Percentiles rank a stretch among this genome's conserved stretches.
Evolutionary conservation across 2,888 invertebrate species (phyloP).

Genomic region (Xanthia icteritia): DNA sequence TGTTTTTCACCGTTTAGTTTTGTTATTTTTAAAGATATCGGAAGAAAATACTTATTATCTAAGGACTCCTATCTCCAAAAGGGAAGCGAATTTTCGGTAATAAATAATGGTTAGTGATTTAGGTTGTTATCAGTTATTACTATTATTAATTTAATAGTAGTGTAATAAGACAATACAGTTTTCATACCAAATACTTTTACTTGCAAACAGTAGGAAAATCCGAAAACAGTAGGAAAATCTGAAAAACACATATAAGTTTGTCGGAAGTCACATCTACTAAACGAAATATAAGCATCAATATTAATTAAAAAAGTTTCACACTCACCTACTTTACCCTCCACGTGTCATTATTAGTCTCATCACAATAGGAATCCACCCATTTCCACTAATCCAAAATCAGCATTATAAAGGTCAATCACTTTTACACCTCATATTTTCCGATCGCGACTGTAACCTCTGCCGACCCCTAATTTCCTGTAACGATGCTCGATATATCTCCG

Average conservation of each 20-base stretch:
- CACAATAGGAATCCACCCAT: neutral
- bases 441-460: constrained; percentile 36
- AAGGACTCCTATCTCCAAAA: neutral
- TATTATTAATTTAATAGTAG: neutral
- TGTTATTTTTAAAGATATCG: neutral
- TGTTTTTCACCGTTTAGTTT: neutral
- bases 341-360: neutral
- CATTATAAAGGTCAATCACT: constrained; percentile 33
- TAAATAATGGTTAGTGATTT: neutral
- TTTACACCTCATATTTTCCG: constrained; percentile 42
- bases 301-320: no score
- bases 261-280: no score
- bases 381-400: constrained; percentile 12
- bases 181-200: neutral
- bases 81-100: neutral
- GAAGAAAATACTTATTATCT: neutral
- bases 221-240: no score
- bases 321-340: no score
- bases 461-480: constrained; percentile 63
- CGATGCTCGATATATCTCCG: constrained; percentile 60
- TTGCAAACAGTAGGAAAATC: no score
- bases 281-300: no score
- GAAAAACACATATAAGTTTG: no score
- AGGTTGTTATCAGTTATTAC: neutral
- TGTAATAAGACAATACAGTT: neutral